A percentile compares a stretch with the other conserved stretches of the same genome.
Evolutionary conservation across 2,888 invertebrate species (phyloP).

Genomic region (Diloba caeruleocephala): DNA sequence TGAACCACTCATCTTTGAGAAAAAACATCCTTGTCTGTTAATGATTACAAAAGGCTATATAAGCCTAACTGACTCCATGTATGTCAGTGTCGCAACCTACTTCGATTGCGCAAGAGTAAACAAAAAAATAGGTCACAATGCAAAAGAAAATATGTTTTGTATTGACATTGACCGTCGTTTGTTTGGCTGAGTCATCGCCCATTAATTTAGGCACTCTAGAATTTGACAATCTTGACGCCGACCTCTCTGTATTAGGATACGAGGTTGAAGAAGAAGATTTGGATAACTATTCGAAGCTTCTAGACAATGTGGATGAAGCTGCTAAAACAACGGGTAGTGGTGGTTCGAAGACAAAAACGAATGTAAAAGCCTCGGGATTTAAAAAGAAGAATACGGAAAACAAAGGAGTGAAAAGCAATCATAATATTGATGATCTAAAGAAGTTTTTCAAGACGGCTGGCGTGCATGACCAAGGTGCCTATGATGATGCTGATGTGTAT

Average conservation of each 20-base stretch:
- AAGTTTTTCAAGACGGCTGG: constrained; percentile 70
- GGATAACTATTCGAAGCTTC: constrained; percentile 69
- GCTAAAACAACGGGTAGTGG: constrained; percentile 31
- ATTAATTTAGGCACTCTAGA: constrained; percentile 64
- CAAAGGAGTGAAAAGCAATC: constrained; percentile 68
- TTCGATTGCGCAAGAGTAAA: constrained; percentile 76
- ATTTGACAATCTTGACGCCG: constrained; percentile 74
- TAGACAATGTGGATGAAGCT: constrained; percentile 60
- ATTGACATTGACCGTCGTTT: constrained; percentile 69
- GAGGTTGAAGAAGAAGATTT: constrained; percentile 75
- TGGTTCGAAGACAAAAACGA: constrained; percentile 58
- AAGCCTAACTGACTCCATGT: constrained; percentile 76
- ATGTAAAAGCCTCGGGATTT: constrained; percentile 64
- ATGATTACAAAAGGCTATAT: constrained; percentile 78
- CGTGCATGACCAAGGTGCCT: constrained; percentile 68
- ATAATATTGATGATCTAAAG: constrained; percentile 72
- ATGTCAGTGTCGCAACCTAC: constrained; percentile 88
- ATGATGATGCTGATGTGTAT: constrained; percentile 79
- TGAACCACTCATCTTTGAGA: constrained; percentile 63
- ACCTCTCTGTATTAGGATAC: constrained; percentile 72
- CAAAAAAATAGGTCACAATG: constrained; percentile 69
- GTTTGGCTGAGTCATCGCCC: constrained; percentile 70
- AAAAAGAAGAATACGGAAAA: constrained; percentile 69
- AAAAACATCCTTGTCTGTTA: constrained; percentile 79
- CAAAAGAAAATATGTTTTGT: constrained; percentile 71